These are phyloP conservation scores for Acrocephalus kingi DNA, from an alignment of 2,113 vertebrate species.

Conservation along the genomic window DNA sequence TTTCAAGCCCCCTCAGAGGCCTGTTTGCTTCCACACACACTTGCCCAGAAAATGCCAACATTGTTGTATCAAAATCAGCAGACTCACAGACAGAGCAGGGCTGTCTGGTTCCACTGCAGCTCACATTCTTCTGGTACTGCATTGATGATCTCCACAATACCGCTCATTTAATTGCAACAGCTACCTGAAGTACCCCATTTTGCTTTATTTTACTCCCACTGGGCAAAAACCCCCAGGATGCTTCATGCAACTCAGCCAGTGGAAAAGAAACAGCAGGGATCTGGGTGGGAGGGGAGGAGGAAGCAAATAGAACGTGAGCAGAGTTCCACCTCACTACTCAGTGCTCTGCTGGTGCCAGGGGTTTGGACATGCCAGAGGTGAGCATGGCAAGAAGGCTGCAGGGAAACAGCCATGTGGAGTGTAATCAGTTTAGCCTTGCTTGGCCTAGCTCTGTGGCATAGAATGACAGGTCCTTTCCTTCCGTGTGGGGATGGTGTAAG, in stretches of 20 bases:
- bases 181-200: background rate
- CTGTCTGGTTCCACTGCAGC: background rate
- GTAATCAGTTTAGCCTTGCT: background rate
- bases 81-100: background rate
- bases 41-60: background rate
- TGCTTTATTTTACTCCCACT: background rate
- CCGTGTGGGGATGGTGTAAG: background rate
- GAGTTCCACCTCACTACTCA: accelerated
- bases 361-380: accelerated
- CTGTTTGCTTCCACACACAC: background rate
- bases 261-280: background rate
- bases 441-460: background rate
- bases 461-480: background rate
- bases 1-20: background rate
- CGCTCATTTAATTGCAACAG: background rate
- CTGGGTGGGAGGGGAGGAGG: background rate
- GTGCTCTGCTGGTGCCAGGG: background rate
- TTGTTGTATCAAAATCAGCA: background rate
- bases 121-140: accelerated
- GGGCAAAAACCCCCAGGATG: background rate
- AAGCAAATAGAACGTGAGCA: accelerated
- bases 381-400: background rate
- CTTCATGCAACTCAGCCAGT: background rate
- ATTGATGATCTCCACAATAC: background rate
- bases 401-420: background rate